Conservation (phyloP, 2,113 vertebrate genomes). For the Sphyrna mokarran region DNA sequence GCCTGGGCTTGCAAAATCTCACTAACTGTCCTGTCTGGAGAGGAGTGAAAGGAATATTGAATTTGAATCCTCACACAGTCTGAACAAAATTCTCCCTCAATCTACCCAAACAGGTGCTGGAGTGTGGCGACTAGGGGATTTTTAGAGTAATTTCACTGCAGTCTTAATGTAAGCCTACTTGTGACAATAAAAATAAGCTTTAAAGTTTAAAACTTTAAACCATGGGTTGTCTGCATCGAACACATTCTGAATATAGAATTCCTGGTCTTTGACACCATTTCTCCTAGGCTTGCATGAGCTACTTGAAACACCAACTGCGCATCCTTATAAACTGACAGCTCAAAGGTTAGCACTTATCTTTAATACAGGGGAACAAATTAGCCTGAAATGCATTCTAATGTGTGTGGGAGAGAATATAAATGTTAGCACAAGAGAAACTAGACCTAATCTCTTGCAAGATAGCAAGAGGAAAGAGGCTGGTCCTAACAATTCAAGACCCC, state of each 20-base stretch:
- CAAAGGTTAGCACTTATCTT: constrained; percentile 29
- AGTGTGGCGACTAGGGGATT: too few relatives aligned
- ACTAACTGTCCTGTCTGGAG: too few relatives aligned
- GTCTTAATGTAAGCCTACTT: too few relatives aligned
- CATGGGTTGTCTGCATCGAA: background rate
- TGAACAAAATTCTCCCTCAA: too few relatives aligned
- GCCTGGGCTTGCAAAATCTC: too few relatives aligned
- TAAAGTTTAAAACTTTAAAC: background rate
- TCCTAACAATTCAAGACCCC: background rate
- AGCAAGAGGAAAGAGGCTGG: background rate
- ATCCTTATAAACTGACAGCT: background rate
- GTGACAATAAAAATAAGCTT: too few relatives aligned
- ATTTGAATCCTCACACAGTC: too few relatives aligned
- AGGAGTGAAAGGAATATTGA: too few relatives aligned
- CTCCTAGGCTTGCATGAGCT: background rate
- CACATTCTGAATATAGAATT: background rate
- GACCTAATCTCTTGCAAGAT: background rate
- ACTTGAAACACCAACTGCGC: background rate
- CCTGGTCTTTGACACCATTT: background rate
- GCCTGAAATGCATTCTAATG: background rate
- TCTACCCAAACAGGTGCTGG: too few relatives aligned
- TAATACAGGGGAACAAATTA: background rate
- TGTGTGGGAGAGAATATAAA: background rate
- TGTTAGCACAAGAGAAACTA: background rate
- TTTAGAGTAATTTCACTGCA: too few relatives aligned